Base-by-base conservation (phyloP, 2,888 invertebrate species). In the Athalia circularis region DNA sequence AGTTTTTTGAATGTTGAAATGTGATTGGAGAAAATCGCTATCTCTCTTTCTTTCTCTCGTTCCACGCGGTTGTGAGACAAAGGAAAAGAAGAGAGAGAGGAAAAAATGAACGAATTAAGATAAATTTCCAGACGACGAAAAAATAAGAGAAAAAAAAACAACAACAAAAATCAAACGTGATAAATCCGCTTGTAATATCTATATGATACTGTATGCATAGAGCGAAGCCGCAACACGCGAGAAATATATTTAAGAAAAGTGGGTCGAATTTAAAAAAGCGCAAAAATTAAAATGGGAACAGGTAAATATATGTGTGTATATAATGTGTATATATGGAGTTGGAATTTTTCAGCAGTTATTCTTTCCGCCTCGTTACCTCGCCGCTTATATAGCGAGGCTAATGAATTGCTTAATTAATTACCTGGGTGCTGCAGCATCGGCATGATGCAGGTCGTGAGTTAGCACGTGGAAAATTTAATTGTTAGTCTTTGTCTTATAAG, bases 371-470 rank as follows among this genome's bases (percentile, higher is more conserved):
- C 74, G 80, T 77, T 79, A 43, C 54, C 68, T 45, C 52, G 29
- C 52, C 68, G 6, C 29, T 29, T 29, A 29, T 29, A 5, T 47
- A 5, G 79, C 79, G 75, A 77, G 79, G 79, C 80, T 82, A 81
- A 82, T 82, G 81, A 82, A 82, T 82, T 82, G 82, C 81, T 81
- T 81, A 82, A 82, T 82, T 82, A 81, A 82, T 82, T 82, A 79
- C 81, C 80, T 54, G 29, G 29, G 29, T 54, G 29, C 47, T n/a
- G 29, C 50, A 68, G 54, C 68, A 54, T 47, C 29, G 11, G 29
- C 9, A 68, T 68, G 54, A 68, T 52, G 50, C 68, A 68, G 43
- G 9, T 65, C 47, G 65, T 64, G 43, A 29, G 54, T 11, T 68
- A 29, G 54, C 54, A 11, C 29, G 29, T 43, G 11, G 9, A 61